These are phyloP conservation scores for Tenodera sinensis DNA, from an alignment of 2,888 invertebrate species.

Conservation along the genomic window DNA sequence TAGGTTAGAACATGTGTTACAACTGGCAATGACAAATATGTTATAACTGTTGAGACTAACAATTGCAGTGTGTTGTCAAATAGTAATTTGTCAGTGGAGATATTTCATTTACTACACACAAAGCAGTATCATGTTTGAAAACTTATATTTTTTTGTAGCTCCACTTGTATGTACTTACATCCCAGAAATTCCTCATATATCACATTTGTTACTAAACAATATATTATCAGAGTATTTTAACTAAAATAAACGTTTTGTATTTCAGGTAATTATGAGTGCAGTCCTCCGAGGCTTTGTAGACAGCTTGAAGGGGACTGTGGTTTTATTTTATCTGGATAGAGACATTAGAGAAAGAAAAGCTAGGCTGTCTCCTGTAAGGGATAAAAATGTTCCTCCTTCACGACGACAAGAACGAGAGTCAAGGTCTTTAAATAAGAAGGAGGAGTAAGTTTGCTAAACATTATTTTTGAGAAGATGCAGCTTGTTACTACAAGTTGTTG, in stretches of 20 bases:
- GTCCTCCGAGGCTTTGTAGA: conserved; percentile 71
- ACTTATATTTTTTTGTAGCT: too few relatives aligned
- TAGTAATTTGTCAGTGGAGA: too few relatives aligned
- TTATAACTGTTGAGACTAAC: too few relatives aligned
- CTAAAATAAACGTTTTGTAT: conserved; percentile 34
- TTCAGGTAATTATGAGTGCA: conserved; percentile 62
- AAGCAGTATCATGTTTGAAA: too few relatives aligned
- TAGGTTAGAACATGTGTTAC: neutral
- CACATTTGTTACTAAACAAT: too few relatives aligned
- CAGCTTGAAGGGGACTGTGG: conserved; percentile 72
- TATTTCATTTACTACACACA: too few relatives aligned
- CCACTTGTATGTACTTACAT: too few relatives aligned
- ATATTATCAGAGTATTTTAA: neutral
- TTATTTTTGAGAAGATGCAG: neutral
- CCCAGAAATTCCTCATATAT: too few relatives aligned
- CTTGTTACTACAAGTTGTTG: neutral
- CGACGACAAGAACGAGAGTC: neutral
- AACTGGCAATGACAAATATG: neutral
- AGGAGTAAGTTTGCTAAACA: neutral
- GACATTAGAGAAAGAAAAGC: conserved; percentile 65
- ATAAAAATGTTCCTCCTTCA: conserved; percentile 40
- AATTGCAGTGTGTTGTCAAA: too few relatives aligned
- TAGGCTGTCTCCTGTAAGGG: conserved; percentile 50
- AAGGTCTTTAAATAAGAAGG: conserved; percentile 5
- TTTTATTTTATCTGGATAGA: conserved; percentile 74